Conservation (phyloP, 2,113 vertebrate genomes). For the Laterallus jamaicensis region DNA sequence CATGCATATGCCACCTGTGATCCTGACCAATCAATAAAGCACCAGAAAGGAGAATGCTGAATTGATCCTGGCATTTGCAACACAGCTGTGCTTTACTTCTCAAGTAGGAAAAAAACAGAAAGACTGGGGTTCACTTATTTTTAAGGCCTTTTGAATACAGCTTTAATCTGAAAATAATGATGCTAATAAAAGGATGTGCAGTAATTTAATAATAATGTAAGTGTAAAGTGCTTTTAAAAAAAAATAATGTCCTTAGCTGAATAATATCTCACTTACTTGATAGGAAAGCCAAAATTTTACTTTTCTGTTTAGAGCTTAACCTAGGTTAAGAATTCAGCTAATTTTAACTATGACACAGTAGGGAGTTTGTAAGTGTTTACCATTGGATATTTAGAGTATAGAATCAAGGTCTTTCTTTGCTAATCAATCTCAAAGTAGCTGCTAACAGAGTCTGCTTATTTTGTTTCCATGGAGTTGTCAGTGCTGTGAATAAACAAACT, state of each 20-base stretch:
- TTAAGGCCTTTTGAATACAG: neutral
- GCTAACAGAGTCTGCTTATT: neutral
- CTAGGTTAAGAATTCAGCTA: neutral
- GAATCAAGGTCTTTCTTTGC: neutral
- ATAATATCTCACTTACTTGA: neutral
- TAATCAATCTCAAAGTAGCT: neutral
- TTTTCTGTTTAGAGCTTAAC: neutral
- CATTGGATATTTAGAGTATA: neutral
- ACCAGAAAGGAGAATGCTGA: neutral
- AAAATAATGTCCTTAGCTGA: neutral
- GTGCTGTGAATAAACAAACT: neutral
- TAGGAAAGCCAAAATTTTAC: neutral
- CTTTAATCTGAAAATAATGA: neutral
- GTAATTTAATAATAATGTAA: neutral
- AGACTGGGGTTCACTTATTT: neutral
- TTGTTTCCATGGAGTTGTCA: neutral
- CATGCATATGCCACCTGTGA: fast-evolving
- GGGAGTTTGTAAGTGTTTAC: neutral
- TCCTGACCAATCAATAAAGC: neutral
- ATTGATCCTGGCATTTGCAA: neutral
- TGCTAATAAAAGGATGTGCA: neutral
- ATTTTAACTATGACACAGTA: neutral
- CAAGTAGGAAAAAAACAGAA: neutral
- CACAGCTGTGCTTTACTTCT: neutral
- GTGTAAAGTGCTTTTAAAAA: neutral